These are phyloP conservation scores for Xenopus borealis DNA, from an alignment of 2,113 vertebrate species.

Conservation along the genomic window DNA sequence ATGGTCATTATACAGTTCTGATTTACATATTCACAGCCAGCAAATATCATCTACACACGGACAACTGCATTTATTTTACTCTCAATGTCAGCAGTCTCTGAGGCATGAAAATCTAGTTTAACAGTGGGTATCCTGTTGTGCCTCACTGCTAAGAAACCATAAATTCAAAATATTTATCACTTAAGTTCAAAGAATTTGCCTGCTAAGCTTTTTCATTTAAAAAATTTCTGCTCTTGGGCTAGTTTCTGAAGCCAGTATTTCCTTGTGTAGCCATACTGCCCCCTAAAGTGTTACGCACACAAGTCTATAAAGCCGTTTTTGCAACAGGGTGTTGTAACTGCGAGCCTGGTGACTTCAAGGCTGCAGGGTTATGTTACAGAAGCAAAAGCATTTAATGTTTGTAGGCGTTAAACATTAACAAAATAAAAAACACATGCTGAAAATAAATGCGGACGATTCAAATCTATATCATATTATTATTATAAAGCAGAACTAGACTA, in stretches of 20 bases:
- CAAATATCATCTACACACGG: neutral
- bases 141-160: constrained; percentile 34
- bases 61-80: neutral
- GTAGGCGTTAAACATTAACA: too few relatives aligned
- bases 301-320: constrained; percentile 45
- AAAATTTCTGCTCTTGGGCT: constrained; percentile 7
- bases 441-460: too few relatives aligned
- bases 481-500: too few relatives aligned
- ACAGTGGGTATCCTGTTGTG: constrained; percentile 25
- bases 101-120: constrained; percentile 8
- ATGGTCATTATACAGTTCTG: neutral
- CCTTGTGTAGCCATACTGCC: constrained; percentile 64
- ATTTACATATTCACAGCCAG: neutral
- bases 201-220: constrained; percentile 24
- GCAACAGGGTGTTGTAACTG: neutral
- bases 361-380: too few relatives aligned
- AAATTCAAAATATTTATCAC: constrained; percentile 41
- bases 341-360: neutral
- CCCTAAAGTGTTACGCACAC: constrained; percentile 62
- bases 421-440: too few relatives aligned
- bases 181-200: constrained; percentile 34
- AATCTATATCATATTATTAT: too few relatives aligned
- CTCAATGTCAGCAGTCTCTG: neutral
- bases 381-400: too few relatives aligned
- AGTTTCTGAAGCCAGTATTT: constrained; percentile 4